Percentiles rank a stretch among this genome's conserved stretches.
Conservation (phyloP, 2,797 vertebrate species). For the Nasua narica region DNA sequence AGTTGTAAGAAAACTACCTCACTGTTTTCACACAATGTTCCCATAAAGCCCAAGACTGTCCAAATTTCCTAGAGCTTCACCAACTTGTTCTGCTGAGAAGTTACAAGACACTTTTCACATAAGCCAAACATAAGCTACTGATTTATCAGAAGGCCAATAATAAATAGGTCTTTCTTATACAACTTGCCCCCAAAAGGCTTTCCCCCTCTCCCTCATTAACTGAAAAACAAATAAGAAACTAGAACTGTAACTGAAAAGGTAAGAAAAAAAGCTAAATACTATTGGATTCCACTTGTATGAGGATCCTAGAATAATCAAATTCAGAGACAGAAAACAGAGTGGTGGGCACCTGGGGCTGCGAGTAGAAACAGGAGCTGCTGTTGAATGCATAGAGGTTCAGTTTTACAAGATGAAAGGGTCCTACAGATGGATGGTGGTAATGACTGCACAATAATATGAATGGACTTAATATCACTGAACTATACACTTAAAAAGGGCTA, state of each 20-base stretch:
- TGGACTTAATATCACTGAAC: neutral
- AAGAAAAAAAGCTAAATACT: neutral
- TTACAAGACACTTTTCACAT: neutral
- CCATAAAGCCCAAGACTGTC: neutral
- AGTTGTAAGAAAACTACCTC: neutral
- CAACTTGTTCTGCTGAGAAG: neutral
- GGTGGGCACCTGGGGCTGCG: neutral
- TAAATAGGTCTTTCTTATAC: neutral
- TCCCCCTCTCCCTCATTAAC: neutral
- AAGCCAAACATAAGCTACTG: neutral
- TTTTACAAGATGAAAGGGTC: neutral
- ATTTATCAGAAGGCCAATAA: neutral
- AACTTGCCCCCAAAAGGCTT: neutral
- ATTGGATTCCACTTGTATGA: neutral
- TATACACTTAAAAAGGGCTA: neutral
- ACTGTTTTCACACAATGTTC: neutral
- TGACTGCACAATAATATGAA: neutral
- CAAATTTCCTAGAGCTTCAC: neutral
- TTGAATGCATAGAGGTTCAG: neutral
- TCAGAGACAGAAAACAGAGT: neutral
- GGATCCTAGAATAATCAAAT: neutral
- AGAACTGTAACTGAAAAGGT: neutral
- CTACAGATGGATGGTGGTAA: neutral
- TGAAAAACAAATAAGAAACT: neutral
- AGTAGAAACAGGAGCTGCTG: too few species aligned